Evolutionary conservation across 1,140 invertebrate species (phyloP), one percentile per base, ranked within the genome.

Genomic region (Nasonia giraulti): DNA sequence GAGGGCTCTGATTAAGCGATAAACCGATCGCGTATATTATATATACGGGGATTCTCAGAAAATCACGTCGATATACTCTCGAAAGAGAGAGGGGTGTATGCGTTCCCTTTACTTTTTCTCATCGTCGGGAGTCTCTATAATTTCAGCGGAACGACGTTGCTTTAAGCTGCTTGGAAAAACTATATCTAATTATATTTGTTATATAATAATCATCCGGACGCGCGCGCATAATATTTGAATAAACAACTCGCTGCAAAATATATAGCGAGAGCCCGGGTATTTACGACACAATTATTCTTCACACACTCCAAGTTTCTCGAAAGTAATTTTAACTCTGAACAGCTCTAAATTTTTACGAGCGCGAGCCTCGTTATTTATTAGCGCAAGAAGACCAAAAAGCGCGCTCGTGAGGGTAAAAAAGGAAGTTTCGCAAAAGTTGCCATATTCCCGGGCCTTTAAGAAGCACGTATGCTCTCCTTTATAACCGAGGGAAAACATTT

Each of bases 201-300:
- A n/a, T 44, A 44, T 44, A 44, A 44, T 62, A 55, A 55, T 62
- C 55, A 3, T 20, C 4, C 20, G 55, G 20, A 0, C 3, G 33
- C 33, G 33, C 27, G 14, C 10, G 47, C 20, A 37, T 62, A 66
- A 55, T 75, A 74, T 75, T 74, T 62, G 27, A 81, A 81, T 77
- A 73, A 74, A 62, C 74, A 37, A 74, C 27, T 62, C 44, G 71
- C 27, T 2, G 80, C 20, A 62, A 82, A 74, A 74, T 82, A 71
- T 75, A 47, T 62, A 37, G 20, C 74, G 44, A 80, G n/a, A 71
- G 55, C 55, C 40, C 68, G 71, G 27, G 68, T 74, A 82, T 82
- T 82, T 82, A 82, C 80, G 80, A 82, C 23, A 82, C 80, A 82
- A 75, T 82, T 75, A 82, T 82, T 82, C 50, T 74, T 82, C 31